A percentile compares a stretch with the other conserved stretches of the same genome.
These are phyloP conservation scores for Shargacucullia verbasci DNA, from an alignment of 2,888 invertebrate genomes.

Conservation along the genomic window DNA sequence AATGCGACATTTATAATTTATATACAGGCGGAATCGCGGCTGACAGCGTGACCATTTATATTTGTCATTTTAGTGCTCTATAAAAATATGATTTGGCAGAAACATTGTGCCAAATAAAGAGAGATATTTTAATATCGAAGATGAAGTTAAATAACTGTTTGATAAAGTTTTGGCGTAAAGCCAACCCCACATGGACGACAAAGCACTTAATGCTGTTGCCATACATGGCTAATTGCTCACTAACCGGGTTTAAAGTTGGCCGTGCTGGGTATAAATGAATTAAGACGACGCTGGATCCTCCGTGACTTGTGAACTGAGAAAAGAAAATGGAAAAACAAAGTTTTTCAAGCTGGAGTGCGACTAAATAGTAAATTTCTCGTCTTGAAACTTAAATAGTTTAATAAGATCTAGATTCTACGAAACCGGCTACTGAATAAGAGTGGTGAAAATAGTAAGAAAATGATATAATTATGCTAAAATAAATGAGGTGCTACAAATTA, in stretches of 20 bases:
- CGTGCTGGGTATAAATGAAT: conserved; percentile 47
- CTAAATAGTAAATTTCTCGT: conserved; percentile 32
- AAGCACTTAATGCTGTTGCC: conserved; percentile 49
- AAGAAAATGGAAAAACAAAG: conserved; percentile 31
- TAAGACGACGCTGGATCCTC: conserved; percentile 37
- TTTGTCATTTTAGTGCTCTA: conserved; percentile 50
- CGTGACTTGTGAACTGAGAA: conserved; percentile 40
- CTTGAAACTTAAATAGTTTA: conserved; percentile 22
- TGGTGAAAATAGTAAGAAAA: too few species aligned
- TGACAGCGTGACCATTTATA: conserved; percentile 37
- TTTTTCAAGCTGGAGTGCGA: conserved; percentile 35
- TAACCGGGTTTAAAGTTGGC: conserved; percentile 52
- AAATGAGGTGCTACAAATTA: too few species aligned
- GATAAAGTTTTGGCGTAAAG: conserved; percentile 39
- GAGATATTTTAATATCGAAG: conserved; percentile 47
- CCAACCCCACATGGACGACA: conserved; percentile 35
- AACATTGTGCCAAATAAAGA: conserved; percentile 42
- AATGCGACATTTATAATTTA: conserved; percentile 41
- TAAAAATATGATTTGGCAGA: conserved; percentile 52
- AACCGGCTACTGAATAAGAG: conserved; percentile 5
- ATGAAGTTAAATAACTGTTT: conserved; percentile 43
- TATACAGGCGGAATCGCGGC: conserved; percentile 32
- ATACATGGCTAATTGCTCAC: conserved; percentile 53
- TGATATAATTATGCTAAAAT: too few species aligned
- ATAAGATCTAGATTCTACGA: conserved; percentile 17